Conservation (phyloP, 2,797 vertebrate species). For the Echiichthys vipera region DNA sequence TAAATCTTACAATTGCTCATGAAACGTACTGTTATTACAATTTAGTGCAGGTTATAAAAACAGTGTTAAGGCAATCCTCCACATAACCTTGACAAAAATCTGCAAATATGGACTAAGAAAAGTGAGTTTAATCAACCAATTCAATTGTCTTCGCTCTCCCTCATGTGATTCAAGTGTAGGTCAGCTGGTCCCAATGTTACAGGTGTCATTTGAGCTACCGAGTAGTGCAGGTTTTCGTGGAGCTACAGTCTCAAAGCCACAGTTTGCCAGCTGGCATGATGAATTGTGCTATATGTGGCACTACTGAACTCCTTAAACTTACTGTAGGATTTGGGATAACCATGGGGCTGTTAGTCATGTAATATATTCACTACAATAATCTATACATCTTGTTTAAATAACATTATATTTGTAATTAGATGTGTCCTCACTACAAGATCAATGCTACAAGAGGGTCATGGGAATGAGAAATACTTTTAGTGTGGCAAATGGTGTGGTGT, state of each 20-base stretch:
- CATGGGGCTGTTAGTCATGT: background rate
- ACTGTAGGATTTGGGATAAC: background rate
- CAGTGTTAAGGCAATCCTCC: background rate
- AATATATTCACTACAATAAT: background rate
- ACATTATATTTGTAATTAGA: background rate
- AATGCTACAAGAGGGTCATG: background rate
- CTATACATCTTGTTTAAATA: background rate
- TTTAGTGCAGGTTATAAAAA: background rate
- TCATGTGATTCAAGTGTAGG: slow-evolving; percentile 57
- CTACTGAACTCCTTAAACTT: background rate
- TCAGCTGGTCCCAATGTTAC: slow-evolving; percentile 54
- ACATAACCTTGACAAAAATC: slow-evolving; percentile 35
- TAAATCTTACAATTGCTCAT: background rate
- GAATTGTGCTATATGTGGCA: slow-evolving; percentile 10
- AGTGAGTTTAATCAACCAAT: slow-evolving; percentile 8
- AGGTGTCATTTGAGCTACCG: slow-evolving; percentile 50
- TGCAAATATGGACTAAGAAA: background rate
- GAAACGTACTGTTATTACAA: slow-evolving; percentile 2
- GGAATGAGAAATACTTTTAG: slow-evolving; percentile 9
- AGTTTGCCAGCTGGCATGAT: slow-evolving; percentile 27
- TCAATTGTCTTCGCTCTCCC: slow-evolving; percentile 12
- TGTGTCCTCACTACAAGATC: background rate
- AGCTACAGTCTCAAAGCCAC: slow-evolving; percentile 22
- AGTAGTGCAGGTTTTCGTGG: slow-evolving; percentile 15
- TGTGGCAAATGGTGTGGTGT: too few relatives aligned